Evolutionary conservation across 2,113 vertebrate species (phyloP), one percentile per base, ranked within the genome.

Genomic region (Balaeniceps rex): DNA sequence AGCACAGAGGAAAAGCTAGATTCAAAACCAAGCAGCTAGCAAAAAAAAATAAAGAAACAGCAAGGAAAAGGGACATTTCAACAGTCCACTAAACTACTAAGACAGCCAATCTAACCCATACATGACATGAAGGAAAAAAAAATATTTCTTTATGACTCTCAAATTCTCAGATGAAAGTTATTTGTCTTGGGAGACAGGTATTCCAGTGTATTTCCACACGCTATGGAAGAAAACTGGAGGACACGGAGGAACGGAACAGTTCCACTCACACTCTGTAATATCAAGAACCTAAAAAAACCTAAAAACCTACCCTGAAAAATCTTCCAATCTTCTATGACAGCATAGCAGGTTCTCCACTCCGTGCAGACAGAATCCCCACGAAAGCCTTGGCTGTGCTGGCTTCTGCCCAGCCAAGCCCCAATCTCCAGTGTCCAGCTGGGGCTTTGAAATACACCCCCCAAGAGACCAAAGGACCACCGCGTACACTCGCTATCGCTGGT

Each of bases 261-360:
- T 58, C 78, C 92, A 91, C 66, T 63, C 84, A 88, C 28, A 36
- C n/a, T 38, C 57, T 3, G 1, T 23, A 95, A 71, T 4, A 31
- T 61, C 74, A 66, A 34, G 24, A 19, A n/a, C n/a, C n/a, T n/a
- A n/a, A n/a, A n/a, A n/a, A n/a, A 46, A 44, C 46, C n/a, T 24
- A 52, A 84, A 87, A 90, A 74, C 33, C 81, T 26, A 78, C 14
- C 74, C 82, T 44, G 31, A 34, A 90, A 90, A 86, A 52, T 12
- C 40, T 86, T 38, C 40, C 31, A 26, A 10, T n/a, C 31, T 65
- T 65, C 76, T 28, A 0, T 9, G 8, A 55, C 0, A 1, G 57
- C 64, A 77, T 1, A 89, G 40, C 10, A 5, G 26, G 6, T 34
- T 83, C 70, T 52, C 44, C 63, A 28, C 0, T 0, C 9, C 0